phyloP scores from a whole-genome alignment of 1,140 invertebrate genomes.

The Drosophila bocki region DNA sequence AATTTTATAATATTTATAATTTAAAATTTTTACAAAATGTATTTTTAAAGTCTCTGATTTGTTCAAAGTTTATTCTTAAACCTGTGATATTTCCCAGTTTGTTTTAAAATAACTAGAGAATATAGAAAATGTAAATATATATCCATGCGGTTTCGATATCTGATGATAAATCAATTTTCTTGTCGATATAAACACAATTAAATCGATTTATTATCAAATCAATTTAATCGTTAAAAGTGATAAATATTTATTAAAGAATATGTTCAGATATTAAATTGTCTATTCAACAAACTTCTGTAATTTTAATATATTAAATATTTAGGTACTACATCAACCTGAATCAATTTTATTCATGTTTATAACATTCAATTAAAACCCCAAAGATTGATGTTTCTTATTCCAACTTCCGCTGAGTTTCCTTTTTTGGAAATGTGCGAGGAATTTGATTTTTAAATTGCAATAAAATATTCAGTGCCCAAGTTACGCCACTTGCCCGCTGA shows the following conservation, averaged over 20 bases:
- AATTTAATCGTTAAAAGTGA: neutral
- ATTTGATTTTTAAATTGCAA: constrained; percentile 28
- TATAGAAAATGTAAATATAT: neutral
- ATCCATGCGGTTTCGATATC: neutral
- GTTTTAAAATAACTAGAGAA: neutral
- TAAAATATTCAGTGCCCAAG: constrained; percentile 38
- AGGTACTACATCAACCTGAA: neutral
- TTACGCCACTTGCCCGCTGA: constrained; percentile 44
- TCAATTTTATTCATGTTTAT: neutral
- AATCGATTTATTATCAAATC: too few relatives aligned
- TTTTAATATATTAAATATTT: neutral
- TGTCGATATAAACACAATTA: neutral
- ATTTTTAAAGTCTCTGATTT: neutral
- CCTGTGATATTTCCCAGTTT: neutral
- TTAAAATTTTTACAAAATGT: neutral
- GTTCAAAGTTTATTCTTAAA: neutral
- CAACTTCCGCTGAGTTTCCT: neutral
- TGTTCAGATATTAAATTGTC: neutral
- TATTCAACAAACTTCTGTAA: neutral
- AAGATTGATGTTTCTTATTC: neutral
- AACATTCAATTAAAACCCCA: neutral
- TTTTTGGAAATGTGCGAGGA: neutral
- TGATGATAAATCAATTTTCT: neutral
- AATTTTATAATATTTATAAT: neutral
- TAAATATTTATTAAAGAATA: neutral